A percentile compares a stretch with the other conserved stretches of the same genome.
These are phyloP conservation scores for Oncorhynchus gorbuscha DNA, from an alignment of 2,113 vertebrate genomes.

Conservation along the genomic window DNA sequence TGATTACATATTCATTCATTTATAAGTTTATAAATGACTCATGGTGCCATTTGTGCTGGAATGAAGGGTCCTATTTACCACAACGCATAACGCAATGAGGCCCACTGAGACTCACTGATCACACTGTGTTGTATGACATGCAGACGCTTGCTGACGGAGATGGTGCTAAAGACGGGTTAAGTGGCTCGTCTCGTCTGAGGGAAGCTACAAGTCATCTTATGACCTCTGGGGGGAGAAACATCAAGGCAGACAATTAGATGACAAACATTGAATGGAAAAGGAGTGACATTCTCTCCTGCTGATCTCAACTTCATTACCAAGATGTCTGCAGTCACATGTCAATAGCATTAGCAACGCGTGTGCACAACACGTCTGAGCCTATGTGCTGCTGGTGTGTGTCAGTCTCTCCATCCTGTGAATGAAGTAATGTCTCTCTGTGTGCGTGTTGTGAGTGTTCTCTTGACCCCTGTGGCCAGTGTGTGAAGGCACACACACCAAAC, in stretches of 20 bases:
- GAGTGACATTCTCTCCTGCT: neutral
- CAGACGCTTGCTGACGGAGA: neutral
- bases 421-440: neutral
- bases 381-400: too few species aligned
- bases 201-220: neutral
- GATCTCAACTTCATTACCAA: neutral
- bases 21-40: slow-evolving; percentile 2
- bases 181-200: neutral
- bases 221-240: neutral
- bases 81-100: neutral
- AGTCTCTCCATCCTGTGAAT: too few species aligned
- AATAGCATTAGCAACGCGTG: neutral
- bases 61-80: slow-evolving; percentile 19
- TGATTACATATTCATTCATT: slow-evolving; percentile 12
- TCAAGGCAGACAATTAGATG: neutral
- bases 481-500: neutral
- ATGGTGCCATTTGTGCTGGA: neutral
- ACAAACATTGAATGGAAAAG: neutral
- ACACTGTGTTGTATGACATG: neutral
- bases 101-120: slow-evolving; percentile 15
- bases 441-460: neutral
- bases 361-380: neutral
- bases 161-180: neutral
- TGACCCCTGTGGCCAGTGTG: neutral
- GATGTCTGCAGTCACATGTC: neutral